Base-by-base conservation (phyloP, 30 jellyfish, hydroid and myxozoan species). In the Aurelia aurita complex sp. Pacific region DNA sequence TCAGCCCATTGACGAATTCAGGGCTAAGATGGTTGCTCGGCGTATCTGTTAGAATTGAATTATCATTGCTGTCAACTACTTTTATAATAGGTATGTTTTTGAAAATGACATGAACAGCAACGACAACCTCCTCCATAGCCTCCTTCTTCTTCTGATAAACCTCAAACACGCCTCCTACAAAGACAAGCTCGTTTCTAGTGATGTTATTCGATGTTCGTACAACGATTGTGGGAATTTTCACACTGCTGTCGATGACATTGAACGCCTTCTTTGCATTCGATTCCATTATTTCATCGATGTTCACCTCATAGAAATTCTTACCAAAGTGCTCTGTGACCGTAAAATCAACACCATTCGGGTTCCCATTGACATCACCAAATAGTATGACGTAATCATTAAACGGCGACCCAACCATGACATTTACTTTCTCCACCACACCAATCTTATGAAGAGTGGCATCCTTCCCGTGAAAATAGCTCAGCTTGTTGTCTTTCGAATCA, bases 211-310 rank as follows among this genome's bases (percentile, higher is more conserved):
- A 73, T 40, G 93, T 84, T 15, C 93, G 80, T n/a, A 86, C 68
- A 55, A 86, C 95, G 55, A 86, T 65, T 11, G 89, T 86, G 46
- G 95, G 95, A 60, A 82, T 42, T 71, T 87, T 46, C 67, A 68
- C 67, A 52, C 96, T 75, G 83, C 73, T 87, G 72, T 87, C 96
- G 2, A 87, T 79, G 17, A 87, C 78, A 36, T 65, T 69, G 33
- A 73, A 84, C 34, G 29, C 11, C 33, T 61, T 65, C 32, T 69
- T 57, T 2, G 77, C 63, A 18, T 63, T 36, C 16, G 76, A 66
- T 6, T 50, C 87, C 18, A 68, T 53, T 29, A 55, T 52, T 42
- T 73, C 75, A 73, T 84, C 93, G 51, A 84, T 42, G 67, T 84
- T 77, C 16, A 84, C 74, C 64, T 84, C 93, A 65, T 84, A 84